Evolutionary conservation across 2,113 vertebrate species (phyloP).

Genomic region (Nannospalax galili): DNA sequence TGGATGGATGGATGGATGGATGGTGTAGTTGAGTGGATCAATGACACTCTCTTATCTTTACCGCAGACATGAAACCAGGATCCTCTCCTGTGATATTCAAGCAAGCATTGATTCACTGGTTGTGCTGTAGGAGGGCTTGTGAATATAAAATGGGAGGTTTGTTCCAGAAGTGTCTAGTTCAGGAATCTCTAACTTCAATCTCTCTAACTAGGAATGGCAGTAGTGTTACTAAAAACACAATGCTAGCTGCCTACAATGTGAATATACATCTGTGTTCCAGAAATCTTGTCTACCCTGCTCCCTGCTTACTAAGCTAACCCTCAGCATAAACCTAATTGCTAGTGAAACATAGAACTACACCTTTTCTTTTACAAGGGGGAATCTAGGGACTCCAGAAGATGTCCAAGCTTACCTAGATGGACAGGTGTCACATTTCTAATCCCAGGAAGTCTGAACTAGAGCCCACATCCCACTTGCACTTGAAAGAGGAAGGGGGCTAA

Average conservation of each 20-base stretch:
- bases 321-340: neutral
- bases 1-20: too few relatives aligned
- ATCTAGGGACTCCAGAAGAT: neutral
- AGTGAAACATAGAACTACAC: accelerated
- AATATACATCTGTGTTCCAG: neutral
- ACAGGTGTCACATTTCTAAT: neutral
- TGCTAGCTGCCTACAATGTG: neutral
- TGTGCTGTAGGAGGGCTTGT: neutral
- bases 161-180: too few relatives aligned
- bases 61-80: neutral
- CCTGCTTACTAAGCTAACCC: too few relatives aligned
- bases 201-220: neutral
- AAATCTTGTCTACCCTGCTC: accelerated
- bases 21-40: too few relatives aligned
- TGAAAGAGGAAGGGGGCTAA: accelerated
- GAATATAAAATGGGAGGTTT: neutral
- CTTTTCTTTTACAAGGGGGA: neutral
- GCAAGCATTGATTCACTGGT: neutral
- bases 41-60: neutral
- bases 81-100: neutral
- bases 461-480: neutral
- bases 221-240: too few relatives aligned
- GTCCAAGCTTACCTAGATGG: neutral
- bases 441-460: neutral
- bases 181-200: accelerated